phyloP scores from a whole-genome alignment of 2,113 vertebrate genomes.

The Osmerus eperlanus region DNA sequence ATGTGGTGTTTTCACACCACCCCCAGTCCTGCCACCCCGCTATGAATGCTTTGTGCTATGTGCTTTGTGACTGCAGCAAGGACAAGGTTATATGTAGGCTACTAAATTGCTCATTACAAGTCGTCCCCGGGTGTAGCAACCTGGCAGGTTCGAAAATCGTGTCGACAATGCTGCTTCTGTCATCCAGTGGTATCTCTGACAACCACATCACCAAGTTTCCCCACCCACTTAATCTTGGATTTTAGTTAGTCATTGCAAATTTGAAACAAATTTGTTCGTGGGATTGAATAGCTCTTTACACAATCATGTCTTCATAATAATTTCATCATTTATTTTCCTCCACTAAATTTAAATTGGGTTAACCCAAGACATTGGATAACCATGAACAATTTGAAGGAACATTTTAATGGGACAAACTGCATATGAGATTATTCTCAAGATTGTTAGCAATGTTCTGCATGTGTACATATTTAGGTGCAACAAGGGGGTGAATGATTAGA shows the following conservation, averaged over 20 bases:
- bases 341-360: too few species aligned
- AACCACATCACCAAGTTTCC: not conserved
- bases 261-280: not conserved
- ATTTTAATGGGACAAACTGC: too few species aligned
- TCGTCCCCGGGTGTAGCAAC: not conserved
- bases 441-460: too few species aligned
- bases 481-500: too few species aligned
- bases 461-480: too few species aligned
- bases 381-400: too few species aligned
- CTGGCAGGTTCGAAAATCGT: not conserved
- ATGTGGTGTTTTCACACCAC: slow-evolving; percentile 14
- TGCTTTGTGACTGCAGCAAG: slow-evolving; percentile 19
- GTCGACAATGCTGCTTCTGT: not conserved
- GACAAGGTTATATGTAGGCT: not conserved
- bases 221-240: not conserved
- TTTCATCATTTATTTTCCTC: too few species aligned
- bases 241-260: not conserved
- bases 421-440: too few species aligned
- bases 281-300: too few species aligned
- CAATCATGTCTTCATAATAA: too few species aligned
- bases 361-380: too few species aligned
- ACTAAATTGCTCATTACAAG: not conserved
- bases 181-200: not conserved
- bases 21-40: not conserved
- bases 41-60: slow-evolving; percentile 5